Base-by-base conservation (phyloP, 2,888 invertebrate species). In the Asteroscopus sphinx region DNA sequence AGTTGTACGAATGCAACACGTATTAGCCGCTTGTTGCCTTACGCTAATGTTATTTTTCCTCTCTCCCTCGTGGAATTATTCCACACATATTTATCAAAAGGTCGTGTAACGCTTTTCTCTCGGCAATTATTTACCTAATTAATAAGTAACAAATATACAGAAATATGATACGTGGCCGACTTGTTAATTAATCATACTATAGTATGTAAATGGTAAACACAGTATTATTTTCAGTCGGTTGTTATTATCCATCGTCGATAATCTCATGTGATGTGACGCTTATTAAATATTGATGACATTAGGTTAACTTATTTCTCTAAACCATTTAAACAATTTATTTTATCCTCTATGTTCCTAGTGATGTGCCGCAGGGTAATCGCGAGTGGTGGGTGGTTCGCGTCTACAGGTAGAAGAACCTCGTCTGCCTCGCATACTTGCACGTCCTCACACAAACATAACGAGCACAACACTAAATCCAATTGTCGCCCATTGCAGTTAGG, bases 1-100 rank as follows among this genome's bases (percentile, higher is more conserved):
- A 82, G 85, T 85, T 83, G 74, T 79, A 69, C 76, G 74, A 82
- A 83, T 83, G 80, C 79, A 77, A 78, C 77, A 68, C 47, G 73
- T 70, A 81, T 81, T 79, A 77, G 71, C 67, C 61, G 66, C 66
- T 75, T 64, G 70, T 69, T 68, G 59, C 54, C 47, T 54, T 54
- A 62, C 16, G 40, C 48, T 66, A 57, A 64, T n/a, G 35, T 61
- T 54, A 48, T 59, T 67, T 59, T 49, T 52, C 45, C 46, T 42
- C n/a, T 58, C 39, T 53, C 51, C 17, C 28, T 35, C 16, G 39
- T 60, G 60, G 67, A 57, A 69, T 57, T 49, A 56, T 69, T 56
- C 56, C 48, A 51, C 56, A 36, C 25, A 39, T 55, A 46, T 39
- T 68, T 56, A 68, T 59, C 71, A 44, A 60, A 65, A 71, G 66